Percentiles rank a stretch among this genome's conserved stretches.
phyloP scores from a whole-genome alignment of 2,888 invertebrate genomes.

The Heliconius ethilla region DNA sequence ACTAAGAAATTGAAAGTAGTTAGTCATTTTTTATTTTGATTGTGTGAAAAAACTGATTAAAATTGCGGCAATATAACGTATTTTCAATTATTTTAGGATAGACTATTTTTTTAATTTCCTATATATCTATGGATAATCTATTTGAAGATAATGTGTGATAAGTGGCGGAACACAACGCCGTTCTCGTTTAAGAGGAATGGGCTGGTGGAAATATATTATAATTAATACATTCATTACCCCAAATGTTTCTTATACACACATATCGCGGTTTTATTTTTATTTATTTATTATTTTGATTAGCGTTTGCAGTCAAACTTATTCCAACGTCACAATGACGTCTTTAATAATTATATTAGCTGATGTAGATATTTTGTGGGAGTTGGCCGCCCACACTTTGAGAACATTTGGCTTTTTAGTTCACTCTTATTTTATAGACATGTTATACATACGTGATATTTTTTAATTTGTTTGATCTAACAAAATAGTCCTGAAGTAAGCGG shows the following conservation, averaged over 20 bases:
- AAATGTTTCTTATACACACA: too few relatives aligned
- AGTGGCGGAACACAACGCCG: too few relatives aligned
- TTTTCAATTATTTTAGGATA: too few relatives aligned
- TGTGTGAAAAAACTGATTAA: background rate
- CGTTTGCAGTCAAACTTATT: background rate
- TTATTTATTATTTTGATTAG: too few relatives aligned
- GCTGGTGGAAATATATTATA: too few relatives aligned
- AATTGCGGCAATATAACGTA: background rate
- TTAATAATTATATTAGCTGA: background rate
- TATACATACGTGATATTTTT: background rate
- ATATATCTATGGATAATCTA: too few relatives aligned
- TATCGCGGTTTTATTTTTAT: too few relatives aligned
- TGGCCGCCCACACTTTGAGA: conserved; percentile 29
- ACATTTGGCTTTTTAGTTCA: conserved; percentile 36
- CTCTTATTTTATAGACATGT: background rate
- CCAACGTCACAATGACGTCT: conserved; percentile 2
- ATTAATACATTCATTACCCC: too few relatives aligned
- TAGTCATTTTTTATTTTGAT: background rate
- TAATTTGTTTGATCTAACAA: background rate
- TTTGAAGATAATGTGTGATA: too few relatives aligned
- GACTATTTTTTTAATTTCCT: too few relatives aligned
- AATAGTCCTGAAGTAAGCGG: too few relatives aligned
- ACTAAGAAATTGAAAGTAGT: background rate
- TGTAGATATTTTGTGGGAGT: conserved; percentile 16
- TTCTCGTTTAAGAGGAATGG: too few relatives aligned